These are phyloP conservation scores for Torymus aiolomorphi DNA, from an alignment of 2,888 invertebrate genomes.

Conservation along the genomic window DNA sequence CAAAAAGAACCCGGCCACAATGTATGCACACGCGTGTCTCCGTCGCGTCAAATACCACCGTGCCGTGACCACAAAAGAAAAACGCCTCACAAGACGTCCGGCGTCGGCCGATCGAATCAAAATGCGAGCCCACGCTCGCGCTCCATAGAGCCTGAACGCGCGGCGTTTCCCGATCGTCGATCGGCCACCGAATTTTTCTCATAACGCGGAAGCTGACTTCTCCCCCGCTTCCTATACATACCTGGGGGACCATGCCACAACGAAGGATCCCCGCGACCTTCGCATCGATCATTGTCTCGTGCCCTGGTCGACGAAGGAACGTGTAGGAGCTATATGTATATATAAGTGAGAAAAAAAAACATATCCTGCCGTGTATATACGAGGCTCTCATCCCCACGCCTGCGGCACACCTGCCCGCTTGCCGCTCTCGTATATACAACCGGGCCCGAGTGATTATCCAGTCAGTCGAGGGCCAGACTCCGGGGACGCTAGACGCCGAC, in stretches of 20 bases:
- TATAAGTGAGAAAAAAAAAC: neutral
- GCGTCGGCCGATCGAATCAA: neutral
- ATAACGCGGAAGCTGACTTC: constrained; percentile 31
- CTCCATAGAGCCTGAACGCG: constrained; percentile 19
- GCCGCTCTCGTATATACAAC: constrained; percentile 31
- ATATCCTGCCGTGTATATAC: neutral
- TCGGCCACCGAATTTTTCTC: constrained; percentile 18
- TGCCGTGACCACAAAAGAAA: constrained; percentile 8
- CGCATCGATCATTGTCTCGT: constrained; percentile 9
- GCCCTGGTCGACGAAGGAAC: neutral
- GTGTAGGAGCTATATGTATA: too few species aligned
- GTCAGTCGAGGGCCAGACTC: constrained; percentile 34
- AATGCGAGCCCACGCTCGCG: constrained; percentile 31
- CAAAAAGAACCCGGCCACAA: neutral
- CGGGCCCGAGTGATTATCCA: constrained; percentile 11
- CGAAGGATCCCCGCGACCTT: neutral
- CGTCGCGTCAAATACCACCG: neutral
- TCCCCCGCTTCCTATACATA: too few species aligned
- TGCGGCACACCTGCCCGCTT: constrained; percentile 2
- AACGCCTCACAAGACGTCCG: constrained; percentile 9
- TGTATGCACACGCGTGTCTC: neutral
- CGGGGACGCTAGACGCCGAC: neutral
- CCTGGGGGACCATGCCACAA: neutral
- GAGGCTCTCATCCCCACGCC: constrained; percentile 10
- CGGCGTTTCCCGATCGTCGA: constrained; percentile 8